Conservation (phyloP, 37 sponge, comb jelly and placozoan genomes). For the Chondrosia reniformis region DNA sequence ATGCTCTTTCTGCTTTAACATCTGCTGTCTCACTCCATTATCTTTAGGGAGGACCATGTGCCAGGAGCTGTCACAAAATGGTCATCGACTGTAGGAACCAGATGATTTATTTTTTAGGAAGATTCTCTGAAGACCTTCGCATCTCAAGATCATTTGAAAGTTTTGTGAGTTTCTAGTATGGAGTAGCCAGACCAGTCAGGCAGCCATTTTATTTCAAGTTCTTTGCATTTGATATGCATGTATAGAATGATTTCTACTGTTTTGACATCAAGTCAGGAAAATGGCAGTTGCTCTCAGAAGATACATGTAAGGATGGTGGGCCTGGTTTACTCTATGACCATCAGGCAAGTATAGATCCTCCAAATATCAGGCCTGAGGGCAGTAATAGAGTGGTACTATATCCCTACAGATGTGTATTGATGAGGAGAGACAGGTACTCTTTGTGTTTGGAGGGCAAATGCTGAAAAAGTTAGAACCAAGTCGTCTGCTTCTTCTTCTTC, state of each 20-base stretch:
- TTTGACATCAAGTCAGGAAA: slow-evolving; percentile 10
- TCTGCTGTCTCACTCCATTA: background rate
- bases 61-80: slow-evolving; percentile 81
- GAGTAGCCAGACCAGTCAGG: too few species aligned
- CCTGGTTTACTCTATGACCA: slow-evolving; percentile 77
- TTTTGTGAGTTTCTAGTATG: too few species aligned
- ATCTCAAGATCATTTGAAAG: too few species aligned
- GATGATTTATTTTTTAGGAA: slow-evolving; percentile 68
- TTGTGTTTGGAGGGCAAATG: slow-evolving; percentile 85
- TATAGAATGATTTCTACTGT: slow-evolving; percentile 50
- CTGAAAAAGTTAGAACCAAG: too few species aligned
- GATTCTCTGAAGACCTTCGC: slow-evolving; percentile 39
- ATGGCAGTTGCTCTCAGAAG: slow-evolving; percentile 40
- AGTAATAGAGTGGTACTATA: too few species aligned
- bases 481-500: too few species aligned
- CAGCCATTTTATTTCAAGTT: too few species aligned
- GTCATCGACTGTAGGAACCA: slow-evolving; percentile 49
- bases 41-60: slow-evolving; percentile 53
- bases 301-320: slow-evolving; percentile 61
- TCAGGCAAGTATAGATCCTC: slow-evolving; percentile 25
- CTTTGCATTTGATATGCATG: background rate
- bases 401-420: slow-evolving; percentile 66
- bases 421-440: slow-evolving; percentile 39
- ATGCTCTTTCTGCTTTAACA: background rate
- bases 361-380: too few species aligned